Percentiles rank a stretch among this genome's conserved stretches.
Conservation (phyloP, 2,888 invertebrate genomes). For the Asteroscopus sphinx region DNA sequence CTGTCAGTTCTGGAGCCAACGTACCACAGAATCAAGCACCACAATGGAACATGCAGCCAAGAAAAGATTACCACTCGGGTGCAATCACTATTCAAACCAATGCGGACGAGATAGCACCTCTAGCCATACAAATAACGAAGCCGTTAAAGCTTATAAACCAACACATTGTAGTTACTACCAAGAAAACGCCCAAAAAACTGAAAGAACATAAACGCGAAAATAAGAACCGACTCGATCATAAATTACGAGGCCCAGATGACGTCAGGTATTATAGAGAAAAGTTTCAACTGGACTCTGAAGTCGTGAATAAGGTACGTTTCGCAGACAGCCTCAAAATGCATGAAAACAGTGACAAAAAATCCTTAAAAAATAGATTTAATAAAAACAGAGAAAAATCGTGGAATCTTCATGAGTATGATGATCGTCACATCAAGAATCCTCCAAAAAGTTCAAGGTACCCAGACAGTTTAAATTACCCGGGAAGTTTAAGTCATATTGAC, state of each 20-base stretch:
- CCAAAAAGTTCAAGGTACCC: constrained; percentile 9
- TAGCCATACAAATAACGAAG: constrained; percentile 71
- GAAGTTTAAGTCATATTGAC: constrained; percentile 12
- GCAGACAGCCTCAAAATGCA: constrained; percentile 12
- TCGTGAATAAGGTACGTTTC: constrained; percentile 23
- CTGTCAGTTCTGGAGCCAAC: constrained; percentile 1
- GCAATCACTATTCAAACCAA: constrained; percentile 80
- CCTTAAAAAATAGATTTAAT: constrained; percentile 9
- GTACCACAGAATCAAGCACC: not conserved
- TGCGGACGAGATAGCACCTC: constrained; percentile 74
- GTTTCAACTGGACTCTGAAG: constrained; percentile 14
- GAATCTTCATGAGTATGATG: constrained; percentile 16
- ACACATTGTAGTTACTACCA: constrained; percentile 73
- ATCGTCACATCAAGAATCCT: constrained; percentile 4
- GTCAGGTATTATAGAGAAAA: constrained; percentile 18
- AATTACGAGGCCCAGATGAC: constrained; percentile 12
- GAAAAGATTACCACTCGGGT: constrained; percentile 5
- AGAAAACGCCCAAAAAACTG: constrained; percentile 28
- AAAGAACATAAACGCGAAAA: constrained; percentile 24
- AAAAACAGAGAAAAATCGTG: constrained; percentile 22
- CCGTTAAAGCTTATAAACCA: constrained; percentile 69
- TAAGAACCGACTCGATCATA: constrained; percentile 25
- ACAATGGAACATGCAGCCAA: constrained; percentile 8
- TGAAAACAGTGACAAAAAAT: constrained; percentile 19
- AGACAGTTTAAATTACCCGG: constrained; percentile 20